Conservation (phyloP, 2,113 vertebrate species). For the Macquaria ambigua region DNA sequence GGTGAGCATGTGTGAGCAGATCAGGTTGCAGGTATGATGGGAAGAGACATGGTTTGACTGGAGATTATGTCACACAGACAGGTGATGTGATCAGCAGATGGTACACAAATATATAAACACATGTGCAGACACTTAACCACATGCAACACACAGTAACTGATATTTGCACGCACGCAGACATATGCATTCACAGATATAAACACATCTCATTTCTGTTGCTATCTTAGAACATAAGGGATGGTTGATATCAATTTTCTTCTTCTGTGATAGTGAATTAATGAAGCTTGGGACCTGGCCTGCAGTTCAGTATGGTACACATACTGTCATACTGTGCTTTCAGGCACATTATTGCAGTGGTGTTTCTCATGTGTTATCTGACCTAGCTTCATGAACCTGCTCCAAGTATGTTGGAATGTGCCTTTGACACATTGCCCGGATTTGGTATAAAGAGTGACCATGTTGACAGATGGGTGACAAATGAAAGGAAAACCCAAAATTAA, state of each 20-base stretch:
- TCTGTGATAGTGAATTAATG: background rate
- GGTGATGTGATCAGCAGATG: conserved; percentile 36
- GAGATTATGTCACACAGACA: conserved; percentile 36
- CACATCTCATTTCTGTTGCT: background rate
- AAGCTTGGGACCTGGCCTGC: too few species aligned
- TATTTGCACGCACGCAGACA: conserved; percentile 3
- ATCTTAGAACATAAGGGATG: background rate
- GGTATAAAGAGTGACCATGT: background rate
- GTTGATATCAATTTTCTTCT: background rate
- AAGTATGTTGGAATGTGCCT: background rate
- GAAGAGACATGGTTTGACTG: conserved; percentile 16
- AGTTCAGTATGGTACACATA: too few species aligned
- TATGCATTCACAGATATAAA: background rate
- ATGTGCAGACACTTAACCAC: background rate
- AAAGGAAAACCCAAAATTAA: background rate
- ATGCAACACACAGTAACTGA: background rate
- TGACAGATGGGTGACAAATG: background rate
- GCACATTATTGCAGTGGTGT: background rate
- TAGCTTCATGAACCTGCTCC: background rate
- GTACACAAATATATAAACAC: background rate
- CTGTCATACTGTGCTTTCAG: background rate
- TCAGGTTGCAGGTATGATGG: conserved; percentile 29
- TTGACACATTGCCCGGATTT: background rate
- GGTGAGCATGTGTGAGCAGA: background rate
- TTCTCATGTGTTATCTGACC: background rate